Base-by-base conservation (phyloP, 2,113 vertebrate species). In the Lampris megalopsis region DNA sequence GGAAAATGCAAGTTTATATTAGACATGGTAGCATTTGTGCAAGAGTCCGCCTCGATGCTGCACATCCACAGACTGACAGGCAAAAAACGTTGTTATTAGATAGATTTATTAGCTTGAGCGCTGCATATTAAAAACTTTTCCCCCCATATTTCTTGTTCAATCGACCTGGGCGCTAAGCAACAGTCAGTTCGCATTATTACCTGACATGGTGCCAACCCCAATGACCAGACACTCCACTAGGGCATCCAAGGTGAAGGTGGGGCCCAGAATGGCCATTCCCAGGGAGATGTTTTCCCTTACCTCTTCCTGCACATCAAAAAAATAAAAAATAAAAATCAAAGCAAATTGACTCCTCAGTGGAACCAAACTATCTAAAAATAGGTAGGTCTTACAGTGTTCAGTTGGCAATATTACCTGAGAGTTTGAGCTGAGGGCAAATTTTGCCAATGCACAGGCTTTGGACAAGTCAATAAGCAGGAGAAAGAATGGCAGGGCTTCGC, bases 141-240 rank as follows among this genome's bases (percentile, higher is more conserved):
- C 24, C 24, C 24, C 24, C 24, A 24, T 24, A 24, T 24, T 24
- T 24, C 24, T 24, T 24, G 24, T 24, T 24, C 24, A 0, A 24
- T 24, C 24, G 24, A 24, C 24, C 24, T 24, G 24, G 24, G 24
- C 24, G 24, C 24, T 24, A 24, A 24, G 24, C 24, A 24, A 24
- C n/a, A 37, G 2, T 9, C 1, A 11, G 8, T 38, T 11, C 53
- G 4, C 1, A 11, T 37, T 40, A n/a, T 43, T 75, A 97, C 97
- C 97, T 82, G 97, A 98, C 96, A 98, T 97, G 63, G 97, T 98
- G 48, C 97, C 97, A 53, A 98, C 94, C 48, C 97, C 97, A 0
- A 99, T 99, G 40, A 99, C 98, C 82, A 99, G 95, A 84, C 98
- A 99, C 82, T 99, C 97, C 41, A 99, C 98, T 69, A 99, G 93